phyloP scores from a whole-genome alignment of 2,113 vertebrate species.

The Python bivittatus region DNA sequence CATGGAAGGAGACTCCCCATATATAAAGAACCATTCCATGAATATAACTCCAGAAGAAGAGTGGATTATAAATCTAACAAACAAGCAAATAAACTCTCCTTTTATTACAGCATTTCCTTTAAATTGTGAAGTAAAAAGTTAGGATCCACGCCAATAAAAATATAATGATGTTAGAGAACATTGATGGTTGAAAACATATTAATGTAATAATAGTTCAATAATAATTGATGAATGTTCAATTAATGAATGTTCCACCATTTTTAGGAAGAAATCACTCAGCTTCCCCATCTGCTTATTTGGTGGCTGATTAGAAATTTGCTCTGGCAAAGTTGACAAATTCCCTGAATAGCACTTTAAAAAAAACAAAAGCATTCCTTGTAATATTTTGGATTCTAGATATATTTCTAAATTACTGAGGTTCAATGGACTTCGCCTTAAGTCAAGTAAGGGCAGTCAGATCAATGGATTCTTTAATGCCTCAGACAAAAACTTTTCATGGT shows the following conservation, averaged over 20 bases:
- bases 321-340: not conserved
- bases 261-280: constrained; percentile 10
- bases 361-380: too few relatives aligned
- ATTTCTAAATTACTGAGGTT: constrained; percentile 6
- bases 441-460: not conserved
- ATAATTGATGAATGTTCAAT: not conserved
- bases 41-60: not conserved
- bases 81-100: not conserved
- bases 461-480: not conserved
- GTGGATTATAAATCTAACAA: not conserved
- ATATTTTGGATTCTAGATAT: not conserved
- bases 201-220: not conserved
- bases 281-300: not conserved
- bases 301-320: constrained; percentile 17
- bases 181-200: not conserved
- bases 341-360: not conserved
- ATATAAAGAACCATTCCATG: not conserved
- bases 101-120: not conserved
- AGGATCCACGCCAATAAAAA: not conserved
- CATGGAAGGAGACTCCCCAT: not conserved
- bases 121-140: not conserved
- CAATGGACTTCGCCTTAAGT: not conserved
- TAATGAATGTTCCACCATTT: accelerated
- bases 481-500: not conserved
- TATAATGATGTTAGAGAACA: not conserved